phyloP scores from a whole-genome alignment of 2,888 invertebrate species.

The Thyatira batis region DNA sequence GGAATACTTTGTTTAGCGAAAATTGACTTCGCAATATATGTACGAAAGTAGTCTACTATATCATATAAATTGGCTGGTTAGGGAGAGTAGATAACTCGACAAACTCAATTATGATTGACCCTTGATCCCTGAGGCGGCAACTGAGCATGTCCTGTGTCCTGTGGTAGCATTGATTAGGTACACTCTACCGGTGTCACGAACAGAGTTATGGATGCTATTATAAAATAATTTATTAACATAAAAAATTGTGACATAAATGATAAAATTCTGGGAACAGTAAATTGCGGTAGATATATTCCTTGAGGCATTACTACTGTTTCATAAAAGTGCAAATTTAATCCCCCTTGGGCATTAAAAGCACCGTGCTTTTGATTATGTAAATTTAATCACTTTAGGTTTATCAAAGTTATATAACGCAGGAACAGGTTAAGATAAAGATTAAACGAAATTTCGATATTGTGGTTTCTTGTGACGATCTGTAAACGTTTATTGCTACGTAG shows the following conservation, averaged over 20 bases:
- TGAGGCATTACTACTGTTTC: conserved; percentile 35
- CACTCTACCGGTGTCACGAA: conserved; percentile 12
- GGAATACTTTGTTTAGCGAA: background rate
- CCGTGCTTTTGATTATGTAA: conserved; percentile 52
- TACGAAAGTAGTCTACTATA: background rate
- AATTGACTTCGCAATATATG: background rate
- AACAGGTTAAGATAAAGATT: conserved; percentile 1
- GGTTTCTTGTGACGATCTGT: too few relatives aligned
- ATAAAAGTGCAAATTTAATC: conserved; percentile 68
- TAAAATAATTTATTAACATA: too few relatives aligned
- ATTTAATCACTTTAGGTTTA: conserved; percentile 60
- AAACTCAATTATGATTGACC: conserved; percentile 63
- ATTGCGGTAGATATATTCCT: conserved; percentile 35
- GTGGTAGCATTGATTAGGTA: conserved; percentile 28
- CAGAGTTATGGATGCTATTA: conserved; percentile 5
- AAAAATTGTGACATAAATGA: too few relatives aligned
- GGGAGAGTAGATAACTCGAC: conserved; percentile 27
- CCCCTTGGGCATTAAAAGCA: conserved; percentile 53
- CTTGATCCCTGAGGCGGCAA: conserved; percentile 44
- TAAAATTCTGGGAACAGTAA: too few relatives aligned
- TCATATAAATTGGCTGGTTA: conserved; percentile 21
- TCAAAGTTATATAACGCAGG: conserved; percentile 55
- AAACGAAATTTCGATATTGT: background rate
- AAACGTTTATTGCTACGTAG: too few relatives aligned
- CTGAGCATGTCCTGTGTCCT: conserved; percentile 34